These are phyloP conservation scores for Chironomus riparius DNA, from an alignment of 2,888 invertebrate genomes.

Conservation along the genomic window DNA sequence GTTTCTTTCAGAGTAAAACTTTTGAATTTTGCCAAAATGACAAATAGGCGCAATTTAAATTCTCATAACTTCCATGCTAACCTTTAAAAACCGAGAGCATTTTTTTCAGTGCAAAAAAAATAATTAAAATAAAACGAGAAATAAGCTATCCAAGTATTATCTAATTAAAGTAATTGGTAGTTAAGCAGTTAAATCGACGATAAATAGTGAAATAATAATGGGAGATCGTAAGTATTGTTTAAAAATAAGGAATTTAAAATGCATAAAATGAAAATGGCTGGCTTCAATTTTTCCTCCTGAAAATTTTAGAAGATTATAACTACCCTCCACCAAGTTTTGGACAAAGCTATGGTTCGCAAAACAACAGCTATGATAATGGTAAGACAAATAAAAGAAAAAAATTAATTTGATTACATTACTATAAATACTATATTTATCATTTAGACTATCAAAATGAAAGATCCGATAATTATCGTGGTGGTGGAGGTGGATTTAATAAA, in stretches of 20 bases:
- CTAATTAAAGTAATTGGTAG: no score
- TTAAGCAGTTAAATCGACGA: no score
- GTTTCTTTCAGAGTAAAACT: no score
- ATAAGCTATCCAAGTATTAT: no score
- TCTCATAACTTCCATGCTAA: no score
- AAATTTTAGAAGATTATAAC: background rate
- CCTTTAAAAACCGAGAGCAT: no score
- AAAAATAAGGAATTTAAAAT: background rate
- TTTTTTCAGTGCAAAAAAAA: no score
- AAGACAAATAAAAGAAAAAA: background rate
- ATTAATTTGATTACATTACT: background rate
- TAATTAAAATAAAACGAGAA: no score
- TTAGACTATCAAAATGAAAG: background rate
- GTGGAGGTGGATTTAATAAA: background rate
- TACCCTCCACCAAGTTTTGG: background rate
- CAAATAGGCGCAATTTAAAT: no score
- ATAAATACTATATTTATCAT: background rate
- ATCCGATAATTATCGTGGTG: background rate
- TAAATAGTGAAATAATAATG: background rate
- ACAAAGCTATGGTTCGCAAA: background rate
- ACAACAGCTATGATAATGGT: conserved; percentile 3
- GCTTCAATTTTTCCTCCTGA: background rate
- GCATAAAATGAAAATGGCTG: background rate
- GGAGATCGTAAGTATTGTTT: conserved; percentile 10
- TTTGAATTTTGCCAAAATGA: no score